phyloP scores from a whole-genome alignment of 2,797 vertebrate species.

The Lepidocolaptes lacrymiger region DNA sequence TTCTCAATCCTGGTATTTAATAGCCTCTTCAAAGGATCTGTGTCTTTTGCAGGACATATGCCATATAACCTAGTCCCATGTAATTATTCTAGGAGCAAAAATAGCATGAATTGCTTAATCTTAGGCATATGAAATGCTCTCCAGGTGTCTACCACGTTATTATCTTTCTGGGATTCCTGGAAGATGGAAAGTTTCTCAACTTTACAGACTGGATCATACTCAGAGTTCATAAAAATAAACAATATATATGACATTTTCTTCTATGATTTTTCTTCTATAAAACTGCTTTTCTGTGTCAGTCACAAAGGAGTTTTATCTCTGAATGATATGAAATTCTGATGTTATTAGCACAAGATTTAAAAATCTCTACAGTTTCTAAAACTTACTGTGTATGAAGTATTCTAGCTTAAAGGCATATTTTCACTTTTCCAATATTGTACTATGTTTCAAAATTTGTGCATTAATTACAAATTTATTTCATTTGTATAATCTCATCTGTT shows the following conservation, averaged over 20 bases:
- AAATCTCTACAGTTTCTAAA: background rate
- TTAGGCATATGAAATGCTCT: background rate
- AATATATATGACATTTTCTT: background rate
- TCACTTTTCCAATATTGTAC: background rate
- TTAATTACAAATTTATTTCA: background rate
- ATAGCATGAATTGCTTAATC: background rate
- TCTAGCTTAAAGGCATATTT: background rate
- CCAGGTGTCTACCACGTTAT: background rate
- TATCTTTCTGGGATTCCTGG: background rate
- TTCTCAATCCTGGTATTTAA: background rate
- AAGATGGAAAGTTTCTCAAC: background rate
- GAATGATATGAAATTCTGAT: background rate
- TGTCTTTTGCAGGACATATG: background rate
- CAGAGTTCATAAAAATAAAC: background rate
- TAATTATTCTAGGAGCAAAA: background rate
- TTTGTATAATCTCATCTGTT: background rate
- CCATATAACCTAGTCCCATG: background rate
- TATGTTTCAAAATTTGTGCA: background rate
- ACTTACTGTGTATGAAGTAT: background rate
- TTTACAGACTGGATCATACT: background rate
- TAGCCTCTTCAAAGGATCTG: background rate
- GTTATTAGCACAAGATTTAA: background rate
- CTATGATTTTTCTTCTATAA: background rate
- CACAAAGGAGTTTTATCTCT: background rate
- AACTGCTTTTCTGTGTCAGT: background rate